phyloP scores from a whole-genome alignment of 2,113 vertebrate species.

The Callospermophilus lateralis region DNA sequence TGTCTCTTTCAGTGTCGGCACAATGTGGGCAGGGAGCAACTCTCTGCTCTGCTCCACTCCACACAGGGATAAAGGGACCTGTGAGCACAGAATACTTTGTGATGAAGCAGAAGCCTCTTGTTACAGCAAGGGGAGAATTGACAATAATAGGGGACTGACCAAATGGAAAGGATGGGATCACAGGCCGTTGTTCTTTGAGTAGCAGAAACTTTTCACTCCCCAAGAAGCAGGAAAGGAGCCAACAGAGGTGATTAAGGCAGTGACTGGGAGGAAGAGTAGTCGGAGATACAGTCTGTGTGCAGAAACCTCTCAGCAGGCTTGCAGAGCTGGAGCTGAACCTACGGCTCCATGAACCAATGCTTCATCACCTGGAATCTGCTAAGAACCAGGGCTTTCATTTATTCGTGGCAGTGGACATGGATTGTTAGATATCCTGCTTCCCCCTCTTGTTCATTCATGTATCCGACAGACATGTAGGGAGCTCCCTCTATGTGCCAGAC shows the following conservation, averaged over 20 bases:
- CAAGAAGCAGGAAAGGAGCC: constrained; percentile 74
- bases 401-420: neutral
- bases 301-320: constrained; percentile 40
- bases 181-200: constrained; percentile 63
- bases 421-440: neutral
- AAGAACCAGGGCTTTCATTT: constrained; percentile 36
- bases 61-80: constrained; percentile 74
- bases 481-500: neutral
- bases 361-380: constrained; percentile 53
- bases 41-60: constrained; percentile 48
- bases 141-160: constrained; percentile 58
- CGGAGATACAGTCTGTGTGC: constrained; percentile 2
- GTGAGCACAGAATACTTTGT: constrained; percentile 59
- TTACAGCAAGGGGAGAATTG: constrained; percentile 61
- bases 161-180: constrained; percentile 70
- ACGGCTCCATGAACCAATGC: constrained; percentile 18
- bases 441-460: neutral
- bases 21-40: constrained; percentile 75
- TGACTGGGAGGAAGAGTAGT: constrained; percentile 51
- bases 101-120: constrained; percentile 72
- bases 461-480: neutral
- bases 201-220: constrained; percentile 72
- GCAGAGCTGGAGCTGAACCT: neutral
- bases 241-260: constrained; percentile 75
- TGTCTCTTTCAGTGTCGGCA: constrained; percentile 69